phyloP scores from a whole-genome alignment of 2,797 vertebrate genomes.

The Allobates femoralis region DNA sequence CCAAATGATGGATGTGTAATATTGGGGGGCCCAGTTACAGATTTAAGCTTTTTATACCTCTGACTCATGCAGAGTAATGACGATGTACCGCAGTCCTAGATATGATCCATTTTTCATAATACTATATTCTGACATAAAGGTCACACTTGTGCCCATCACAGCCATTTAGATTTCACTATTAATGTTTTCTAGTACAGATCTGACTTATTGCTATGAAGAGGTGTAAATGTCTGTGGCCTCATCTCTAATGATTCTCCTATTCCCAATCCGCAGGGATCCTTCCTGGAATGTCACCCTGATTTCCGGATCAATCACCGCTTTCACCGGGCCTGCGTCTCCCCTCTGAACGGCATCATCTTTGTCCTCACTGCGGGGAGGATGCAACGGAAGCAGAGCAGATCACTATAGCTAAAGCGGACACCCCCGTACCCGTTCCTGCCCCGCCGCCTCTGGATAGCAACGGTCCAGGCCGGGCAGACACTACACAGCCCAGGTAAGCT shows the following conservation, averaged over 20 bases:
- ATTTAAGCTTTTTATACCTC: no score
- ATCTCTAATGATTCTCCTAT: not conserved
- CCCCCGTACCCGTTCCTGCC: slow-evolving; percentile 71
- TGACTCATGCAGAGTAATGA: no score
- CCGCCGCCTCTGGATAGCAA: slow-evolving; percentile 77
- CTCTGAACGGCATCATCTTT: slow-evolving; percentile 91
- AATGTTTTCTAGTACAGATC: no score
- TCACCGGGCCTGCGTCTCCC: slow-evolving; percentile 89
- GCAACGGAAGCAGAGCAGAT: slow-evolving; percentile 91
- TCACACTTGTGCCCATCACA: no score
- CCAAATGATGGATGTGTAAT: no score
- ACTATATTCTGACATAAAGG: no score
- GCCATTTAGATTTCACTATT: no score
- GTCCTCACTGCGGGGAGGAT: slow-evolving; percentile 92
- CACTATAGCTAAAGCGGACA: slow-evolving; percentile 80
- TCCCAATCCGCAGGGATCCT: slow-evolving; percentile 80
- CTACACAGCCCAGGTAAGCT: slow-evolving; percentile 74
- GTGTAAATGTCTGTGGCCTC: no score
- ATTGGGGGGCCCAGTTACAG: no score
- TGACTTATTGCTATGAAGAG: no score
- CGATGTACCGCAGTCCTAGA: no score
- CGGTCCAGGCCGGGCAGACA: slow-evolving; percentile 77
- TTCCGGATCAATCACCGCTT: slow-evolving; percentile 91
- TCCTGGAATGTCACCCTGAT: slow-evolving; percentile 91
- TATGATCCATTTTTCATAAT: no score